phyloP scores from a whole-genome alignment of 2,797 vertebrate species.

The Peromyscus aztecus region DNA sequence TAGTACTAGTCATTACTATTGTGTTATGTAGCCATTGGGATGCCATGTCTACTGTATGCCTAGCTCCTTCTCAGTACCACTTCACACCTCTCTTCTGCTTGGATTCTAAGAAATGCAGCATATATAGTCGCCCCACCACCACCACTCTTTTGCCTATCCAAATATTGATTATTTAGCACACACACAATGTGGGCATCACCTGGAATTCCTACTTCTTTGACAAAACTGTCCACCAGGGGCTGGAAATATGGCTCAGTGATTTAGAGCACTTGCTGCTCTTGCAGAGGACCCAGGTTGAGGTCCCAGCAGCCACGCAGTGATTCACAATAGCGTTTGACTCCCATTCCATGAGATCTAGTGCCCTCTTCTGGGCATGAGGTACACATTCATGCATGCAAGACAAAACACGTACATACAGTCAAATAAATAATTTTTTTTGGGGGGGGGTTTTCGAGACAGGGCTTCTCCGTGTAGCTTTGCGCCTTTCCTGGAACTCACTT shows the following conservation, averaged over 20 bases:
- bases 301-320: too few relatives aligned
- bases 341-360: neutral
- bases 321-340: neutral
- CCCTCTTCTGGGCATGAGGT: neutral
- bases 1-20: neutral
- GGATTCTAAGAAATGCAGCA: neutral
- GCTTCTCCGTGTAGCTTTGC: too few relatives aligned
- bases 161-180: neutral
- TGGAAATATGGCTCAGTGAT: too few relatives aligned
- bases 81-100: neutral
- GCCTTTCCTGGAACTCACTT: too few relatives aligned
- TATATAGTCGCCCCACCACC: neutral
- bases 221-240: neutral
- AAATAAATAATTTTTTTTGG: too few relatives aligned
- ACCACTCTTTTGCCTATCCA: neutral
- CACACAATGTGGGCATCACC: neutral
- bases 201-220: neutral
- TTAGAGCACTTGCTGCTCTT: neutral
- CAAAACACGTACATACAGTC: too few relatives aligned
- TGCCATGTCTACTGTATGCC: neutral
- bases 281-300: neutral
- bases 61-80: neutral
- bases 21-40: neutral
- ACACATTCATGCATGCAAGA: neutral
- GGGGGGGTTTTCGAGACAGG: too few relatives aligned